These are phyloP conservation scores for Macrosiphum euphorbiae DNA, from an alignment of 2,888 invertebrate species.

Conservation along the genomic window DNA sequence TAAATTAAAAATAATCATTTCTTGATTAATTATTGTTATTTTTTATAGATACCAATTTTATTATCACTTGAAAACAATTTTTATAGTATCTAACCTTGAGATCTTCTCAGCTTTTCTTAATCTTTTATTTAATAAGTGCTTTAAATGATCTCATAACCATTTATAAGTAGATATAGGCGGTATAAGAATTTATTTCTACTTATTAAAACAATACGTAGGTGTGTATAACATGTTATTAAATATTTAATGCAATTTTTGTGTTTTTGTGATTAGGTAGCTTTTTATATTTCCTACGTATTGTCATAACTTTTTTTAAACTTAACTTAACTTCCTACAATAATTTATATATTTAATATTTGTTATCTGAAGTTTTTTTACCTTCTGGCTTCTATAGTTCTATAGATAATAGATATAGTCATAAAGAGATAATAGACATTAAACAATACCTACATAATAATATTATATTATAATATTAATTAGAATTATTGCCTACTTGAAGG, in stretches of 20 bases:
- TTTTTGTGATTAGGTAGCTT: background rate
- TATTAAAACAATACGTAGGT: background rate
- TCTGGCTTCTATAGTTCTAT: background rate
- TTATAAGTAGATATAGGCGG: background rate
- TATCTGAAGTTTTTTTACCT: background rate
- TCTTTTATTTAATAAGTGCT: background rate
- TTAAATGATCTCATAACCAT: background rate
- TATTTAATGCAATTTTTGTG: background rate
- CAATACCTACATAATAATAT: background rate
- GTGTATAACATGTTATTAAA: background rate
- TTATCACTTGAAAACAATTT: background rate
- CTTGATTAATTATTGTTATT: background rate
- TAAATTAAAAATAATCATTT: background rate
- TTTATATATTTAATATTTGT: background rate
- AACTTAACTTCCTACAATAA: background rate
- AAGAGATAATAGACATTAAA: background rate
- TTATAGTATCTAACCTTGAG: constrained; percentile 19
- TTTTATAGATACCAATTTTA: background rate
- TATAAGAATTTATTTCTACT: background rate
- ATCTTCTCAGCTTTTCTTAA: constrained; percentile 1
- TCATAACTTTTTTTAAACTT: background rate
- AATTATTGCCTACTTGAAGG: background rate
- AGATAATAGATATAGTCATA: background rate
- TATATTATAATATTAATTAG: background rate
- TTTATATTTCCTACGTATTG: background rate